Base-by-base conservation (phyloP, 2,888 invertebrate species). In the Papilio demoleus region DNA sequence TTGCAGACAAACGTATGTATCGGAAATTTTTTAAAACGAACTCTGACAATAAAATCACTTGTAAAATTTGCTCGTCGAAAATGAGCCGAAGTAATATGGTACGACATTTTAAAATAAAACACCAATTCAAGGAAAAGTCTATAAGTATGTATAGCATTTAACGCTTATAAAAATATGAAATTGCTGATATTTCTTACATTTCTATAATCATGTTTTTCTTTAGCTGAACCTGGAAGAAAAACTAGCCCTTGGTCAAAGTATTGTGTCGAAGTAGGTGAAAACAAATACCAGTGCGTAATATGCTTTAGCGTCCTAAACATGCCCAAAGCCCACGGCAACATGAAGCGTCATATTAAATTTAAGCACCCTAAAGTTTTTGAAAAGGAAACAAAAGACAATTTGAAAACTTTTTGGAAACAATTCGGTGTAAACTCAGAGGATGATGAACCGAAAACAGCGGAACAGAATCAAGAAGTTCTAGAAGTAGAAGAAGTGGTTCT, bases 181-280 rank as follows among this genome's bases (percentile, higher is more conserved):
- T 27, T 31, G 2, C 1, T 17, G 17, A 1, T 17, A 27, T 31
- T 56, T 31, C 8, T 17, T 31, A n/a, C 27, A 56, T 56, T 56
- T 31, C 4, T 17, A 17, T 31, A 31, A 31, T 31, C 17, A n/a
- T 56, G n/a, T n/a, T n/a, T 56, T 56, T 27, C n/a, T 27, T 31
- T 9, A 31, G 27, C n/a, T 0, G 17, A 1, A 1, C 3, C 17
- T 0, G 9, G 22, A 22, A 36, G 14, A 22, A 31, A 24, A 38
- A 5, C 40, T 47, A 59, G n/a, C 11, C 60, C 14, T 58, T 70
- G 70, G 70, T 38, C 38, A 38, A 70, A 70, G 42, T 70, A 70
- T 58, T 36, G 19, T 12, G 38, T 56, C 9, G 22, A 47, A 27
- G 24, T 70, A 2, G 36, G 58, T 9, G 38, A 65, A 24, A 70